Base-by-base conservation (phyloP, 1,140 invertebrate genomes). In the Proales similis region DNA sequence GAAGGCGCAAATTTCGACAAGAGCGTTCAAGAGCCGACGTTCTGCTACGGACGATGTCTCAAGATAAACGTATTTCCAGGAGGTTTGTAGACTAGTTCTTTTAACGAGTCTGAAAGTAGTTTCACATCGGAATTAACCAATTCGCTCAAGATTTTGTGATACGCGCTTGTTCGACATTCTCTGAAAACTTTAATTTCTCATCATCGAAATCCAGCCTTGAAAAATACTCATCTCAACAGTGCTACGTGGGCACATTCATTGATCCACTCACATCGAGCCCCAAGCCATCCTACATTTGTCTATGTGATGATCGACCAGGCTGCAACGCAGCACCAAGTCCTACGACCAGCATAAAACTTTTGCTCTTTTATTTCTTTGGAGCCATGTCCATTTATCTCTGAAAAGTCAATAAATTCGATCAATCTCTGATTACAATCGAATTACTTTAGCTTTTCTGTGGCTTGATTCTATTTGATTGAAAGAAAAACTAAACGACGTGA, bases 231-330 rank as follows among this genome's bases (percentile, higher is more conserved):
- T 9, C 51, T 7, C 39, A 57, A 19, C 36, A 57, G 17, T 57
- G 51, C 24, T 57, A 57, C 26, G 4, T 57, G 1, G 51, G 20
- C 17, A 39, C 29, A 39, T 57, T 29, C 45, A 14, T n/a, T 20
- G 51, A 57, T 17, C 51, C 51, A 24, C 14, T 39, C 6, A 57
- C 17, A 14, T 24, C 9, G 14, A 57, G 36, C n/a, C 7, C 17
- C 27, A 17, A 19, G 3, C 36, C 39, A 7, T 24, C 51, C 12
- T 57, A 57, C 45, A 22, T 57, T 39, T 57, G 51, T 39, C 45
- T 20, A 29, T 57, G 51, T 42, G 32, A 57, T 57, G 51, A 57
- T 26, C 39, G 30, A 57, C 20, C 24, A 20, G 51, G 51, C 19
- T 57, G 51, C 45, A 57, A 57, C 20, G 17, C 17, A 22, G 29